Base-by-base conservation (phyloP, 2,888 invertebrate species). In the Idaea straminata region DNA sequence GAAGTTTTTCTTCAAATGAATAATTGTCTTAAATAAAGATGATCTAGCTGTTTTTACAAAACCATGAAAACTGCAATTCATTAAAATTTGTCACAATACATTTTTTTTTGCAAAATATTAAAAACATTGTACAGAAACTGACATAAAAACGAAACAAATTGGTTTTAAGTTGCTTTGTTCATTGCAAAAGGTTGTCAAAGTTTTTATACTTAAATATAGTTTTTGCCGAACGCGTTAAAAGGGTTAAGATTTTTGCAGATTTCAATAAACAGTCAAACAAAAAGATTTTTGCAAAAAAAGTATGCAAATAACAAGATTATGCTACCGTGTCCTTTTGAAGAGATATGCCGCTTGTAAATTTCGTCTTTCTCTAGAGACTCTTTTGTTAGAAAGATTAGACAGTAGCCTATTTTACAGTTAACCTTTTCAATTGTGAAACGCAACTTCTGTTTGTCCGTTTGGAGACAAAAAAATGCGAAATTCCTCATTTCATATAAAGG, bases 241-340 rank as follows among this genome's bases (percentile, higher is more conserved):
- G 89, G 76, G 85, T 89, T 87, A 83, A 84, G 74, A 77, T 79
- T 85, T 84, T 85, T 79, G 82, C 80, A 81, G 77, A 83, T 82
- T 79, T 80, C 75, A 70, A 71, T 69, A 66, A 62, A 67, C 70
- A 68, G 73, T 67, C 74, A 81, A 80, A 87, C 87, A 89, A 88
- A 83, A 80, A 77, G 74, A 25, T 74, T 78, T 81, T 88, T 91
- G 88, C 89, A 78, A 72, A 73, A 68, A 75, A 81, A 91, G 90
- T 91, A 91, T 91, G 91, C 90, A 91, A 92, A 91, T 92, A 92
- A 91, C 83, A 88, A 84, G 87, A 91, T 91, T 89, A 86, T 72
- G 91, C 92, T 92, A 92, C 92, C 82, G 89, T 85, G 79, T 74
- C 68, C 70, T 81, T 82, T 84, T 82, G 83, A 74, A 77, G 81